Evolutionary conservation across 2,797 vertebrate genomes (phyloP).

Genomic region (Bradypodion pumilum): DNA sequence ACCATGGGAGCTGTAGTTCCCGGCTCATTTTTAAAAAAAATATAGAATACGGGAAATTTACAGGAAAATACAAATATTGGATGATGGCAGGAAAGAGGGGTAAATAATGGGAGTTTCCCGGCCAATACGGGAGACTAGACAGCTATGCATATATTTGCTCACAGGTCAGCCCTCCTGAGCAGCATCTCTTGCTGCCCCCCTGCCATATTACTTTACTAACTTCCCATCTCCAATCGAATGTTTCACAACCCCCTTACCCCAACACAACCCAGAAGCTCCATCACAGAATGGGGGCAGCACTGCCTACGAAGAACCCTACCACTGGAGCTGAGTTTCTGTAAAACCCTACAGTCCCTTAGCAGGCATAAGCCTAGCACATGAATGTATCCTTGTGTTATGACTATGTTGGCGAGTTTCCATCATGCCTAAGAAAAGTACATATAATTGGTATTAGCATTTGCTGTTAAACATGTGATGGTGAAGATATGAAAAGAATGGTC

Average conservation of each 20-base stretch:
- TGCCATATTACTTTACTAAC: neutral
- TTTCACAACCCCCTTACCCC: neutral
- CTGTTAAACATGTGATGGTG: neutral
- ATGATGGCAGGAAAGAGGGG: too few species aligned
- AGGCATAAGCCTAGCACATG: neutral
- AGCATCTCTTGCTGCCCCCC: neutral
- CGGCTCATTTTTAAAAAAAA: too few species aligned
- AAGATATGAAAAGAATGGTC: neutral
- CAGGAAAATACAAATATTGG: too few species aligned
- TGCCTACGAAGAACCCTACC: too few species aligned
- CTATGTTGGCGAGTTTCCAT: neutral
- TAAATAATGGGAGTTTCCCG: too few species aligned
- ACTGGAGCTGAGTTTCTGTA: neutral
- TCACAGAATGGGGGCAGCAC: neutral
- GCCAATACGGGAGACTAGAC: too few species aligned
- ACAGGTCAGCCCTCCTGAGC: neutral
- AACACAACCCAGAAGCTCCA: too few species aligned
- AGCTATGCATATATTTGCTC: neutral
- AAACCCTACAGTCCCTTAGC: neutral
- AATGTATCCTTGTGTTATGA: constrained; percentile 26
- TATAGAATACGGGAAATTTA: too few species aligned
- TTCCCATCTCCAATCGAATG: neutral
- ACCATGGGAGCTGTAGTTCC: too few species aligned
- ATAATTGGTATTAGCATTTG: neutral
- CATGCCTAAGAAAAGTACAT: neutral